A percentile compares a stretch with the other conserved stretches of the same genome.
phyloP scores from a whole-genome alignment of 2,113 vertebrate species.

The Atractosteus spatula region DNA sequence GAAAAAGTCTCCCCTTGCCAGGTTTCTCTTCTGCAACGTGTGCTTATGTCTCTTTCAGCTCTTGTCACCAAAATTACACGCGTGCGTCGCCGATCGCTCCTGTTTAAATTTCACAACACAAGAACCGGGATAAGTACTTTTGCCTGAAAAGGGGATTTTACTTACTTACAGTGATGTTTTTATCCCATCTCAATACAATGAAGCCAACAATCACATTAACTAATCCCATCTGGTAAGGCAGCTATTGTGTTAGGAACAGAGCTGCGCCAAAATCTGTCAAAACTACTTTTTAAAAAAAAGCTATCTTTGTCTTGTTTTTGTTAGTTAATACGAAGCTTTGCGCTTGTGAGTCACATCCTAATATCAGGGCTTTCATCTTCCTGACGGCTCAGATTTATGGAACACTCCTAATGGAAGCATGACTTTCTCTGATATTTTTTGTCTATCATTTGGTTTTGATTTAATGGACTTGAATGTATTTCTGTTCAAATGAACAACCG shows the following conservation, averaged over 20 bases:
- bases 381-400: no score
- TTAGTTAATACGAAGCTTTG: conserved; percentile 42
- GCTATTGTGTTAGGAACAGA: conserved; percentile 47
- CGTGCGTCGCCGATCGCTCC: conserved; percentile 54
- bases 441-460: no score
- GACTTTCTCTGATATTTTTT: no score
- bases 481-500: no score
- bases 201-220: conserved; percentile 64
- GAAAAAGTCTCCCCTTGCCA: conserved; percentile 27
- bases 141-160: conserved; percentile 69
- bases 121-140: conserved; percentile 61
- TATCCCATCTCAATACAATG: conserved; percentile 63
- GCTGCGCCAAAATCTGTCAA: conserved; percentile 6
- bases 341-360: conserved; percentile 56
- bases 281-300: no score
- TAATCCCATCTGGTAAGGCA: conserved; percentile 68
- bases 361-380: conserved; percentile 23
- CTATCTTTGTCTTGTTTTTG: conserved; percentile 14
- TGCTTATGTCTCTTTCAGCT: conserved; percentile 41
- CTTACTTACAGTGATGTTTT: conserved; percentile 32
- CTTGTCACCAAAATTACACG: conserved; percentile 69
- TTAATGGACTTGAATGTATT: no score
- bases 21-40: neutral
- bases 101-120: conserved; percentile 62
- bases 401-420: no score